Base-by-base conservation (phyloP, 2,888 invertebrate genomes). In the Eremobia ochroleuca region DNA sequence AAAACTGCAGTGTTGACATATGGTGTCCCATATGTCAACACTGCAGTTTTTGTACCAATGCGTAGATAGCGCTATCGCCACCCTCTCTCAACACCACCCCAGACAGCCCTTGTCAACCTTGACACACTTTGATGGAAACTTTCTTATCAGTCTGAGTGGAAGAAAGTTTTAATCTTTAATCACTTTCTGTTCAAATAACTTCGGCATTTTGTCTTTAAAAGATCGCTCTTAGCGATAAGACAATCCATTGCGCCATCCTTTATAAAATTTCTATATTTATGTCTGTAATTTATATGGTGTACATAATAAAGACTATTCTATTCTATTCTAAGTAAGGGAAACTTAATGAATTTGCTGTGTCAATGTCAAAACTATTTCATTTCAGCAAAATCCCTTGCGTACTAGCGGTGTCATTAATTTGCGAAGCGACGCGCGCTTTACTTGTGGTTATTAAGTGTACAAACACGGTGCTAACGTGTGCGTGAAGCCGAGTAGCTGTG, bases 11-110 rank as follows among this genome's bases (percentile, higher is more conserved):
- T n/a, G n/a, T n/a, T n/a, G n/a, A n/a, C n/a, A n/a, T n/a, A 25
- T 52, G 0, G 1, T 28, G 28, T 31, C 37, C 31, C 31, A 15
- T 59, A 3, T 82, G 52, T 70, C 83, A 58, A 21, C 77, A 46
- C 66, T 28, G 49, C 55, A 77, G 67, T 83, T 83, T 70, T 81
- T 79, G 55, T 75, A 37, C 18, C n/a, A 37, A 55, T 43, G 11
- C 43, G 25, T n/a, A 59, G 78, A 83, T 71, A 84, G 58, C 28
- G 15, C 8, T 79, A 73, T 84, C 69, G 15, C 37, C n/a, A 49
- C 65, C 72, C 83, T 31, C 46, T 31, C 46, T 65, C 21, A 9
- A 43, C 83, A 64, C 59, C 15, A 52, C 40, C 62, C 84, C 64
- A 59, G 64, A 59, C 58, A 46, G 15, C 0, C 8, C 64, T 67